These are phyloP conservation scores for Montipora cactus DNA, from an alignment of 64 coral and sea anemone genomes.

Conservation along the genomic window DNA sequence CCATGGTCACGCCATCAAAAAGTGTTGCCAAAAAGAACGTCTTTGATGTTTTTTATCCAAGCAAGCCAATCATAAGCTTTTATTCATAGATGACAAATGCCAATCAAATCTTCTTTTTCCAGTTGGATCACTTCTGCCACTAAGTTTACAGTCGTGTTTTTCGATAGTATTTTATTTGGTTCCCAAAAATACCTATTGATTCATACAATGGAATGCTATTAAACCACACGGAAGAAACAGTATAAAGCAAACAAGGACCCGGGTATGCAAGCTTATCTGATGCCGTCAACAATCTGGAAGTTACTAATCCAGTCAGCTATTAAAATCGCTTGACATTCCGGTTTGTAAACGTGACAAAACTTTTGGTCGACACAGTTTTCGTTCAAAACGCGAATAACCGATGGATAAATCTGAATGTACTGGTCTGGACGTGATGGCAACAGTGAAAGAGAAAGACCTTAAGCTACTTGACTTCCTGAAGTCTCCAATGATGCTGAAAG, in stretches of 20 bases:
- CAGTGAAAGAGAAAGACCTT: neutral
- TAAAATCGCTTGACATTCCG: neutral
- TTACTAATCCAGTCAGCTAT: neutral
- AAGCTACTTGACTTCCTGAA: neutral
- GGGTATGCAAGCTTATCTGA: neutral
- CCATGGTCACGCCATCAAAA: neutral
- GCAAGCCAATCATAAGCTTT: neutral
- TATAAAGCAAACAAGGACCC: neutral
- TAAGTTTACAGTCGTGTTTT: neutral
- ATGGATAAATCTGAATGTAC: constrained; percentile 5
- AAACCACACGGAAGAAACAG: neutral
- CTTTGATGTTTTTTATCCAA: neutral
- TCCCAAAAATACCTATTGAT: neutral
- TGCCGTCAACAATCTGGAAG: neutral
- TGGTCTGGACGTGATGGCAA: neutral
- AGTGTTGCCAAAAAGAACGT: too few species aligned
- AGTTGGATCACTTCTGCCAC: neutral
- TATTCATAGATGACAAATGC: neutral
- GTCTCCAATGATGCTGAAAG: neutral
- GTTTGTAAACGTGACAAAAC: neutral
- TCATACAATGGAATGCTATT: constrained; percentile 1
- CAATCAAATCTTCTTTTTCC: constrained; percentile 7
- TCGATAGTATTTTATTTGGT: neutral
- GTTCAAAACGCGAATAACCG: neutral
- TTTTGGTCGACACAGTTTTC: neutral